These are phyloP conservation scores for Lonchura striata DNA, from an alignment of 2,113 vertebrate genomes.

Conservation along the genomic window DNA sequence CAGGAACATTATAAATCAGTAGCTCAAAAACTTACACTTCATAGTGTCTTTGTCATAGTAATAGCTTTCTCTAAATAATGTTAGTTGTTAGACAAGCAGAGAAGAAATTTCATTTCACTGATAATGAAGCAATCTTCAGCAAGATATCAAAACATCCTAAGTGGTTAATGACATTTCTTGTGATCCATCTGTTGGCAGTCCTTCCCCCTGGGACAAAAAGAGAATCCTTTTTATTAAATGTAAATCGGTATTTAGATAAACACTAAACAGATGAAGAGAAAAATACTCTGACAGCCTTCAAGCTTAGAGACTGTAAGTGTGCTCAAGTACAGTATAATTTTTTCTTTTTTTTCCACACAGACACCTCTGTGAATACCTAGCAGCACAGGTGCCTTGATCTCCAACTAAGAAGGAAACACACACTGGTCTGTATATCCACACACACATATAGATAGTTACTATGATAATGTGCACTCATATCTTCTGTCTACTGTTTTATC, in stretches of 20 bases:
- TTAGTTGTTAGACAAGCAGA: not conserved
- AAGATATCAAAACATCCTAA: not conserved
- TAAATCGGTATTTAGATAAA: slow-evolving; percentile 15
- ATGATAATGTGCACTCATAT: not conserved
- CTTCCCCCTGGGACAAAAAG: not conserved
- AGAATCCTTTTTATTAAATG: slow-evolving; percentile 15
- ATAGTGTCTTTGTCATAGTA: not conserved
- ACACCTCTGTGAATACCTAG: not conserved
- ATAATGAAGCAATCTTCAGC: slow-evolving; percentile 27
- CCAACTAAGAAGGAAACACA: not conserved
- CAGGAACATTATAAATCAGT: not conserved
- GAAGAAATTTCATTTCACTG: not conserved
- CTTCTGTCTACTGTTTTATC: not conserved
- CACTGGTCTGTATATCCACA: not conserved
- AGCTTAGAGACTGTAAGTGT: not conserved
- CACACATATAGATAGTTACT: not conserved
- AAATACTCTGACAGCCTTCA: not conserved
- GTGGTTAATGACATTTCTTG: not conserved
- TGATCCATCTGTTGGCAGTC: not conserved
- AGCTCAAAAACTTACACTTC: not conserved
- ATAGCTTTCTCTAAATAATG: not conserved
- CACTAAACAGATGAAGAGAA: not conserved
- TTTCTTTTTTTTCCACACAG: not conserved
- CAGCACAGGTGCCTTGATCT: not conserved
- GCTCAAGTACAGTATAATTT: not conserved